Percentiles rank a stretch among this genome's conserved stretches.
Evolutionary conservation across 2,888 invertebrate species (phyloP).

Genomic region (Branchellion lobata): DNA sequence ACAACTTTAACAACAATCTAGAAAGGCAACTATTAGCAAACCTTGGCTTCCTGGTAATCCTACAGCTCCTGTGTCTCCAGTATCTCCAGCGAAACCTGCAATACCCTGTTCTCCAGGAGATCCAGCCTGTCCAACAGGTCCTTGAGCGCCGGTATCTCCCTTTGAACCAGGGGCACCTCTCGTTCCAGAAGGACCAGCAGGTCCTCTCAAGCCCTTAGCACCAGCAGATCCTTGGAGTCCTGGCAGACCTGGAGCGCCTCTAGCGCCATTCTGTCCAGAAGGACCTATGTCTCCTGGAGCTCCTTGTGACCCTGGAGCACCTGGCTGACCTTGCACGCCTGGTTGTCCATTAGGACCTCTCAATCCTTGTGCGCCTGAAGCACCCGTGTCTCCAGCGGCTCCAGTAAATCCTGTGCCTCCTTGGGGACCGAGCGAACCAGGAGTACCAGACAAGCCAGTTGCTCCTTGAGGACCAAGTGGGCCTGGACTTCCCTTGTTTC

Average conservation of each 20-base stretch:
- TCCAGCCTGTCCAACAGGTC: conserved; percentile 45
- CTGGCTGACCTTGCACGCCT: conserved; percentile 46
- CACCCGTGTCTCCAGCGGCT: conserved; percentile 14
- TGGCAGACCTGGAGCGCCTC: conserved; percentile 37
- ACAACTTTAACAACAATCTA: no score
- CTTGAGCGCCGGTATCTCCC: conserved; percentile 44
- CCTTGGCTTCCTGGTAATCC: conserved; percentile 44
- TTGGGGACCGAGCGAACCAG: conserved; percentile 6
- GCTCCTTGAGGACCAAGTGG: neutral
- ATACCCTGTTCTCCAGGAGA: conserved; percentile 44
- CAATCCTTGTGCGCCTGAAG: conserved; percentile 10
- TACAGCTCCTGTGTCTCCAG: conserved; percentile 43
- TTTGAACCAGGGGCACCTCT: conserved; percentile 25
- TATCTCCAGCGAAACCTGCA: conserved; percentile 65
- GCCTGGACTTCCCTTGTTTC: conserved; percentile 25
- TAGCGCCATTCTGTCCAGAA: conserved; percentile 35
- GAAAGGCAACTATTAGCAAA: no score
- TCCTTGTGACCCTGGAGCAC: conserved; percentile 67
- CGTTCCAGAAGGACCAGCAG: conserved; percentile 38
- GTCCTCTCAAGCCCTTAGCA: conserved; percentile 39
- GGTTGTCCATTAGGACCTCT: conserved; percentile 45
- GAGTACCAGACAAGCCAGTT: conserved; percentile 28
- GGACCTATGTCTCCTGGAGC: conserved; percentile 35
- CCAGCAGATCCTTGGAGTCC: conserved; percentile 66
- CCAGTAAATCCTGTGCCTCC: conserved; percentile 20